Percentiles rank a stretch among this genome's conserved stretches.
Conservation (phyloP, 2,113 vertebrate genomes). For the Cettia cetti region DNA sequence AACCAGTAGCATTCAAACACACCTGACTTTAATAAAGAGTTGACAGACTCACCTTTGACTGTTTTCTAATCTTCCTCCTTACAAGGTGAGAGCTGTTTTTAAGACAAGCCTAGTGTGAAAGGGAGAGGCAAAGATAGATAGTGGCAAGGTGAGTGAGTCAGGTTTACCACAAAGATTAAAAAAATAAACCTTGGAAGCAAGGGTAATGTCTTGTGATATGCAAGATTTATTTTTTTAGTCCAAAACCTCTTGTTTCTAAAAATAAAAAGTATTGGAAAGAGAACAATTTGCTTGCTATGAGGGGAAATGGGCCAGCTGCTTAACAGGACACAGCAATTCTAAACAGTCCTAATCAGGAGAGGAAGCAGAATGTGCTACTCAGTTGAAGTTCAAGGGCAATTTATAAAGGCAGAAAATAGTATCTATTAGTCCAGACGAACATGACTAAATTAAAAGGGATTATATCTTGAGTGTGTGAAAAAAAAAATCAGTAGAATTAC, state of each 20-base stretch:
- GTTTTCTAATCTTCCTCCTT: background rate
- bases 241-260: conserved; percentile 33
- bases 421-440: background rate
- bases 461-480: background rate
- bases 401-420: conserved; percentile 13
- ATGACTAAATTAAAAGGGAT: background rate
- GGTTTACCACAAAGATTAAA: background rate
- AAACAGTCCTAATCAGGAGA: conserved; percentile 49
- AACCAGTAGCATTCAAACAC: background rate
- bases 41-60: background rate
- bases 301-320: conserved; percentile 50
- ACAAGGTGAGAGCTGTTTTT: background rate
- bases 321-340: conserved; percentile 49
- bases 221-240: background rate
- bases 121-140: background rate
- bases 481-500: background rate
- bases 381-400: conserved; percentile 55
- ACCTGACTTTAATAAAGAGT: background rate
- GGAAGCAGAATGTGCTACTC: conserved; percentile 31
- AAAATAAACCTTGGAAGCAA: background rate
- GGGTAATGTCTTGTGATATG: background rate
- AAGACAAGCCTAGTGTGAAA: background rate
- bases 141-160: background rate
- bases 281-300: conserved; percentile 45
- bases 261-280: conserved; percentile 36